Conservation (phyloP, 2,888 invertebrate genomes). For the Apotomis turbidana region DNA sequence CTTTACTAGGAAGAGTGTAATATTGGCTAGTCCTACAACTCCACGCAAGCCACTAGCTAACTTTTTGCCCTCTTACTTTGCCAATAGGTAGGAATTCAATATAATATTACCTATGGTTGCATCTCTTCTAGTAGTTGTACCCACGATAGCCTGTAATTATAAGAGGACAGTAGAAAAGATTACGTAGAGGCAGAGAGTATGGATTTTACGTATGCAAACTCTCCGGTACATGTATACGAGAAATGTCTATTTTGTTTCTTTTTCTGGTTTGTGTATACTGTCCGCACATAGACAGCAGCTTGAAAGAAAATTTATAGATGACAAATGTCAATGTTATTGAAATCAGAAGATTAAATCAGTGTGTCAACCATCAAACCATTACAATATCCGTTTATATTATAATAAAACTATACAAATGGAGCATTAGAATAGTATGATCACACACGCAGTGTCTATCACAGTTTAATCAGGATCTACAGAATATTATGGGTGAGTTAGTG, state of each 20-base stretch:
- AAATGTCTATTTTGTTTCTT: not conserved
- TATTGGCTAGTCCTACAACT: too few relatives aligned
- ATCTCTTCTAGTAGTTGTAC: too few relatives aligned
- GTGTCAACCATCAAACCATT: constrained; percentile 54
- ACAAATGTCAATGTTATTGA: constrained; percentile 62
- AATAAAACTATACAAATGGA: constrained; percentile 48
- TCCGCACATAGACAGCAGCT: constrained; percentile 41
- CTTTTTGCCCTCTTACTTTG: too few relatives aligned
- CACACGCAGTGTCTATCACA: not conserved
- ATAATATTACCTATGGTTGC: too few relatives aligned
- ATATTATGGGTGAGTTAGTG: constrained; percentile 71
- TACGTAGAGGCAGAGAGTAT: too few relatives aligned
- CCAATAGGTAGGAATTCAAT: too few relatives aligned
- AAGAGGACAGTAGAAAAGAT: too few relatives aligned
- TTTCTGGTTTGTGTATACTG: constrained; percentile 39
- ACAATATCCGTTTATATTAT: constrained; percentile 50
- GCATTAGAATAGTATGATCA: constrained; percentile 41
- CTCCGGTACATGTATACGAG: too few relatives aligned
- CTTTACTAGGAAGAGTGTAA: too few relatives aligned
- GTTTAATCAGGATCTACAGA: constrained; percentile 37
- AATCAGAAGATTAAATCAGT: constrained; percentile 70
- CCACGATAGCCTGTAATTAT: too few relatives aligned
- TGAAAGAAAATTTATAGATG: constrained; percentile 51
- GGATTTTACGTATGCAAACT: too few relatives aligned
- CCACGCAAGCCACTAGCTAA: too few relatives aligned